Base-by-base conservation (phyloP, 2,113 vertebrate species). In the Forbesichthys agassizii region DNA sequence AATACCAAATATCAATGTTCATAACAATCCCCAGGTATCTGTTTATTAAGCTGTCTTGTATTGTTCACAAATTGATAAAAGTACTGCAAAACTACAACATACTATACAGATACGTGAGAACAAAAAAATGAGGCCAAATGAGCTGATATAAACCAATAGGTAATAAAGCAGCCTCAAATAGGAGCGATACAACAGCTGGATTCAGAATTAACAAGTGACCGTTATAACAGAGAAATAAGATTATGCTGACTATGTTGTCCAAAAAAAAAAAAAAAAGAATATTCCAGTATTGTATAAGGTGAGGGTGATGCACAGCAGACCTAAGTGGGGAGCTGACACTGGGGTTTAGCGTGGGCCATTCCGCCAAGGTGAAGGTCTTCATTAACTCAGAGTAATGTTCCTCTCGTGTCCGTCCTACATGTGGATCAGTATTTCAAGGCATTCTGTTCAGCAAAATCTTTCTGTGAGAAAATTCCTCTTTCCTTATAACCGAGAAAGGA, bases 391-490 rank as follows among this genome's bases (percentile, higher is more conserved):
- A 18, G 54, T 56, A n/a, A 10, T 9, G 54, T n/a, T 56, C 16
- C 20, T 56, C 5, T 56, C 10, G 5, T 75, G 33, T 33, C 58
- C 76, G 69, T 81, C 65, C 59, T 69, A n/a, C 60, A 48, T 77
- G 64, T 66, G 81, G 65, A 70, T 83, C 66, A 67, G 36, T 55
- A 61, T 57, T 47, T 66, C 46, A 65, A 67, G 71, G 71, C 69
- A 48, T 68, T 69, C 68, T 46, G 54, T 74, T 77, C 63, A 57
- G 69, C 68, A 46, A 71, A 71, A 79, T 75, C 74, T 80, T 71
- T 79, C 73, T 53, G 49, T 73, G 82, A 82, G 73, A 80, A 82
- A 82, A 81, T 81, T 89, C 74, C 79, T 79, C 53, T 72, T 74
- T 49, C 78, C 75, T 83, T 74, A 81, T 81, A 72, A 71, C 49